A percentile compares a stretch with the other conserved stretches of the same genome.
These are phyloP conservation scores for Sisyra nigra DNA, from an alignment of 2,888 invertebrate genomes.

Conservation along the genomic window DNA sequence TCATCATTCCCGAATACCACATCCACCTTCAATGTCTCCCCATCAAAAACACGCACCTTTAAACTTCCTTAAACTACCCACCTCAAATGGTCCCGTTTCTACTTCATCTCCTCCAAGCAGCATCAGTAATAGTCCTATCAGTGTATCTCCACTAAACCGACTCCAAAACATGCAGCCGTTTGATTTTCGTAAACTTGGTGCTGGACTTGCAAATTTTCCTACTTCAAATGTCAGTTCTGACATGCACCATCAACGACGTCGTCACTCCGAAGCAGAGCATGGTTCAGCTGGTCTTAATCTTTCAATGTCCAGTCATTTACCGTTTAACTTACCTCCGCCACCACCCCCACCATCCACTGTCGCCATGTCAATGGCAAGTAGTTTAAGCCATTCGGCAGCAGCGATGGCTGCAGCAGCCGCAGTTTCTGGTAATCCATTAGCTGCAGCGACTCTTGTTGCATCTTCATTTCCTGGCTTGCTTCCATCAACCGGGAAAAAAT, in stretches of 20 bases:
- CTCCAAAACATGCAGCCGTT: conserved; percentile 93
- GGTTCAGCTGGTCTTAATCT: conserved; percentile 37
- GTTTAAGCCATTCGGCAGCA: conserved; percentile 43
- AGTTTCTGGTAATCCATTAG: conserved; percentile 38
- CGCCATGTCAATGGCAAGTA: conserved; percentile 33
- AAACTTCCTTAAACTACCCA: conserved; percentile 30
- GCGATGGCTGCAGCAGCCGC: conserved; percentile 50
- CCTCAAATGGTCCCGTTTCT: conserved; percentile 30
- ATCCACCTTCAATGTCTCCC: conserved; percentile 28
- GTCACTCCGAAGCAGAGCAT: conserved; percentile 33
- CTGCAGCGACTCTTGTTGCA: conserved; percentile 43
- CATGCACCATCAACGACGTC: conserved; percentile 25
- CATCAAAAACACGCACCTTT: conserved; percentile 27
- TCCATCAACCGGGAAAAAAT: conserved; percentile 37
- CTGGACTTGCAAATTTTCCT: conserved; percentile 39
- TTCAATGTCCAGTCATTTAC: conserved; percentile 41
- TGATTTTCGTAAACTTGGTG: conserved; percentile 70
- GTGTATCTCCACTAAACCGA: conserved; percentile 67
- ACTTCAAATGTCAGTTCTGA: conserved; percentile 25
- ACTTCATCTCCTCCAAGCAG: conserved; percentile 43
- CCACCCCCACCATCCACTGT: conserved; percentile 41
- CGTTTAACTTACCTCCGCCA: conserved; percentile 40
- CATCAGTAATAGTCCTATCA: conserved; percentile 40
- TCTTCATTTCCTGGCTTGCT: conserved; percentile 42
- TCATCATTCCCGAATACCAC: conserved; percentile 14